Evolutionary conservation across 1,140 invertebrate genomes (phyloP).

Genomic region (Anthonomus grandis): DNA sequence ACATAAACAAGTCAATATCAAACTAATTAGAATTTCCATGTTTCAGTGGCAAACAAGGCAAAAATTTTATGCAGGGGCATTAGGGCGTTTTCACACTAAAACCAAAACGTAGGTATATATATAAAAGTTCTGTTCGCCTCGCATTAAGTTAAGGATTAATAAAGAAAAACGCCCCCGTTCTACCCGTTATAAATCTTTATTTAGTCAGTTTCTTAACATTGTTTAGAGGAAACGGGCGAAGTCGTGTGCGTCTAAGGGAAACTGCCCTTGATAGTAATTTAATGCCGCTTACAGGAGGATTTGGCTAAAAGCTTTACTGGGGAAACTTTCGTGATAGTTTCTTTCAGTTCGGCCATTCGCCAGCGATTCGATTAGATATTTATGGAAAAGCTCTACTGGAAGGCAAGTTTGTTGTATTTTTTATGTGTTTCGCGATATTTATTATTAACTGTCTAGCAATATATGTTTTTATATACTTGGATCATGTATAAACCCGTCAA

Average conservation of each 20-base stretch:
- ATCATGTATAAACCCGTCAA: too few species aligned
- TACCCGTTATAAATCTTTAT: constrained; percentile 13
- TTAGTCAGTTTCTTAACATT: constrained; percentile 15
- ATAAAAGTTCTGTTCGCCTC: constrained; percentile 5
- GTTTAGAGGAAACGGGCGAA: background rate
- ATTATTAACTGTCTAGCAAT: too few species aligned
- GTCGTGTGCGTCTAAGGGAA: background rate
- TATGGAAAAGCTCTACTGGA: too few species aligned
- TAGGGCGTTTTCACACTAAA: background rate
- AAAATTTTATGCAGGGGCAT: background rate
- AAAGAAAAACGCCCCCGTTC: constrained; percentile 16
- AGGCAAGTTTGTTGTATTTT: too few species aligned
- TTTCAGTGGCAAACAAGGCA: background rate
- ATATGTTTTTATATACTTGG: too few species aligned
- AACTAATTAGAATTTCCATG: too few species aligned
- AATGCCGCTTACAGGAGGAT: constrained; percentile 15
- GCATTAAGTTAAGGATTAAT: constrained; percentile 16
- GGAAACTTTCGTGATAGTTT: constrained; percentile 1
- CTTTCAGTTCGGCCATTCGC: too few species aligned
- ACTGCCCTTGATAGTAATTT: constrained; percentile 12
- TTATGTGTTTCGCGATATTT: too few species aligned
- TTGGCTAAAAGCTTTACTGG: constrained; percentile 8
- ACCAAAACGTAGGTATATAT: too few species aligned
- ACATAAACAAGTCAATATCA: background rate
- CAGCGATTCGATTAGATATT: too few species aligned